Base-by-base conservation (phyloP, 2,888 invertebrate genomes). In the Drosophila neoperkinsi region DNA sequence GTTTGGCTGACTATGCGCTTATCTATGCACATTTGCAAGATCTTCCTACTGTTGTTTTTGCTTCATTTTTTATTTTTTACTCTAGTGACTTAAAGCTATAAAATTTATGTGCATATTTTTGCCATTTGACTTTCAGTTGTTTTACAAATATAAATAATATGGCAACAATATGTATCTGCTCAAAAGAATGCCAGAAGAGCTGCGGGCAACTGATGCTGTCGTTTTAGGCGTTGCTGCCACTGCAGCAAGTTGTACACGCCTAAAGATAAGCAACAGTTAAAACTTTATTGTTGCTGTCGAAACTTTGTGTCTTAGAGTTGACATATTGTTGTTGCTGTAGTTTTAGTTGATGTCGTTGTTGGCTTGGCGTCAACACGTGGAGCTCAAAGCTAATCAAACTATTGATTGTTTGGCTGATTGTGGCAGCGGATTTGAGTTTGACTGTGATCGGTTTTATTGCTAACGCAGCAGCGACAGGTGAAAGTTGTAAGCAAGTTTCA, bases 51-150 rank as follows among this genome's bases (percentile, higher is more conserved):
- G 43, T 46, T 61, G 51, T n/a, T 43, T 28, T 30, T 53, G 11
- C 31, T 50, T 41, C 30, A 36, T 41, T 34, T 57, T 41, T 49
- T 77, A 9, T 4, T 25, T 25, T 25, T 16, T 46, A 46, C 36
- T 58, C 18, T n/a, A 11, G 31, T 21, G 62, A 63, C 57, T 55
- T 53, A 30, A 43, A 49, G 58, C 70, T 63, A 70, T 76, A 49
- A 69, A 90, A 90, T 90, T 80, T 90, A 90, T 85, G 90, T 85
- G 88, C 85, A 85, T 85, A 90, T 85, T 86, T 90, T 82, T 71
- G 49, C 70, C 71, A 82, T 77, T 74, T 88, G 71, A 84, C 84
- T 72, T 74, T 71, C 70, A 71, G 70, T 74, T 86, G 66, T 81
- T 71, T 71, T 60, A 34, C 9, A 18, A 21, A 52, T 51, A 50